Base-by-base conservation (phyloP, 2,888 invertebrate genomes). In the Malthinus flaveolus region DNA sequence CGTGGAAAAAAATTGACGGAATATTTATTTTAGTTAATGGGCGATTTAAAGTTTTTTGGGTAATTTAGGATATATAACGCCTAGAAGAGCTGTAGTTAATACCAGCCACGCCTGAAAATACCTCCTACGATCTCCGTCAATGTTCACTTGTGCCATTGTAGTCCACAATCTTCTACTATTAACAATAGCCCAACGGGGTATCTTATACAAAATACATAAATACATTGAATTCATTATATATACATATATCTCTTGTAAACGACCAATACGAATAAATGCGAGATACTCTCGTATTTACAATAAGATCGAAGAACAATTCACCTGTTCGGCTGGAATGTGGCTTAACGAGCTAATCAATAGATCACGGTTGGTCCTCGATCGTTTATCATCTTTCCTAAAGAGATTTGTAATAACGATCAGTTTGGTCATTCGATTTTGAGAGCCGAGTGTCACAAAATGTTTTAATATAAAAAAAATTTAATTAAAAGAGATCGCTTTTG, bases 321-420 rank as follows among this genome's bases (percentile, higher is more conserved):
- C 58, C 64, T 75, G 78, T 71, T 56, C 75, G 64, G 66, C 72
- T 77, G 78, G 70, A 73, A 69, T 68, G 71, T 68, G 68, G 73
- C 77, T 76, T 79, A 79, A 79, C 79, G 78, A 79, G 77, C 77
- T 78, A 79, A 79, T 79, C 79, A 79, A 79, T 79, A 79, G 79
- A 79, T 79, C 79, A 79, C 78, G 78, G 75, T 70, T 71, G 76
- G 75, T 72, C 75, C 72, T 71, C 71, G 72, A 78, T 78, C 79
- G 79, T 79, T 78, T 75, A 78, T 79, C 79, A 79, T 79, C 72
- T 72, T 69, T 70, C 73, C 71, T 77, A 77, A 78, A 77, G 75
- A 76, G 78, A 77, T 77, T 77, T 75, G 78, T 78, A 78, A 76
- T 77, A 75, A 75, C 73, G 73, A 74, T 73, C 63, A 68, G 39